Base-by-base conservation (phyloP, 2,113 vertebrate species). In the Penelope pileata region DNA sequence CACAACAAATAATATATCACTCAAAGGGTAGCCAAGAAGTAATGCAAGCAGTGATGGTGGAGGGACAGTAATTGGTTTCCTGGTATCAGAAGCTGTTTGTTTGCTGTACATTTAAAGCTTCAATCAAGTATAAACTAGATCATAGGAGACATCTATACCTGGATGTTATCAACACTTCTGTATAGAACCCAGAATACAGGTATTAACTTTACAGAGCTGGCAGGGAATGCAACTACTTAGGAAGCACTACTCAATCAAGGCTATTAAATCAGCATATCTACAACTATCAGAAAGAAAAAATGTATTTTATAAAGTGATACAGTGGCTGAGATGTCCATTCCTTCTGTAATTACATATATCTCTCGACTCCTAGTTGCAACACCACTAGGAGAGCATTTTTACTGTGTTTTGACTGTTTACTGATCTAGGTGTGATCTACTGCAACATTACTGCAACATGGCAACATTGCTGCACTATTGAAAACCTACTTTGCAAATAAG, bases 61-160 rank as follows among this genome's bases (percentile, higher is more conserved):
- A 83, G 79, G 70, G 75, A 48, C 54, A 88, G 76, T 86, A 94
- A 94, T 86, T 92, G 91, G 54, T 80, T 93, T 91, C 79, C 75
- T 74, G 59, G 77, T 83, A 74, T 14, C 82, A 80, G 85, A 94
- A 79, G 56, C 50, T 90, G 63, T 60, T 87, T 38, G 14, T 45
- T 43, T 86, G 50, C 42, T 88, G 69, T 77, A 74, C 80, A 92
- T 91, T 94, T 93, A 86, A 87, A 91, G 74, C 8, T 30, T 32
- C 1, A 0, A 62, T 73, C n/a, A 76, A 63, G 59, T 86, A 83
- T 74, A 73, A 92, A 80, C 32, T 70, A 70, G 59, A 86, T 80
- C 32, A 48, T 47, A 90, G 43, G 64, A 80, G 83, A 93, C 86
- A 91, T 30, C 64, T 66, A 27, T 36, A 81, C 38, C 42, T 59